A percentile compares a stretch with the other conserved stretches of the same genome.
Evolutionary conservation across 2,113 vertebrate species (phyloP).

Genomic region (Xiphorhynchus elegans): DNA sequence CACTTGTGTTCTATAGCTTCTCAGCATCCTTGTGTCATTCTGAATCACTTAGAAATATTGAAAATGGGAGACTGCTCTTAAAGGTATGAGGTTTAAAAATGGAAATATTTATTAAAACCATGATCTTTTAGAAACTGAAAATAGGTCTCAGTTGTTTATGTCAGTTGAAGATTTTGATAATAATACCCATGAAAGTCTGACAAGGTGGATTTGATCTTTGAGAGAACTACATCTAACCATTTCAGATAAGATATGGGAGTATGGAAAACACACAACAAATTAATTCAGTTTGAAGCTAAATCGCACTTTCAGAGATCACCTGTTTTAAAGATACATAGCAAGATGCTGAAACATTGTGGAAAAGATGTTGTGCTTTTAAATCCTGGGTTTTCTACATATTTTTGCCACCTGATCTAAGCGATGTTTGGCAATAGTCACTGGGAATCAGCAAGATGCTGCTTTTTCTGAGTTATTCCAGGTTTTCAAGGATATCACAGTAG

Average conservation of each 20-base stretch:
- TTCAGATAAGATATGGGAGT: neutral
- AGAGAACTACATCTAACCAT: neutral
- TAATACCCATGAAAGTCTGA: neutral
- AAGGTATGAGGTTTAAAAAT: neutral
- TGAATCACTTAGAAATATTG: neutral
- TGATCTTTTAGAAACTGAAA: neutral
- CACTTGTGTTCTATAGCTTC: neutral
- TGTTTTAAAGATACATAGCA: neutral
- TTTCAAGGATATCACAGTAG: neutral
- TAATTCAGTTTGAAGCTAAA: neutral
- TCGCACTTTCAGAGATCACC: neutral
- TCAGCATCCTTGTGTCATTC: neutral
- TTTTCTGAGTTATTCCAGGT: neutral
- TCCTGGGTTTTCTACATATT: neutral
- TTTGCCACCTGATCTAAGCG: neutral
- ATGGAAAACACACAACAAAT: neutral
- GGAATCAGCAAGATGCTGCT: neutral
- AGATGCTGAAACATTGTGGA: neutral
- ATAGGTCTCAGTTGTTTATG: neutral
- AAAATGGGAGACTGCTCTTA: neutral
- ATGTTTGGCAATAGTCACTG: neutral
- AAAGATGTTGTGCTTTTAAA: neutral
- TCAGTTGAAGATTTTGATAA: neutral
- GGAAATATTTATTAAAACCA: neutral
- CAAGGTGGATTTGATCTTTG: neutral